Conservation (phyloP, 2,888 invertebrate genomes). For the Philopedon plagiatum region DNA sequence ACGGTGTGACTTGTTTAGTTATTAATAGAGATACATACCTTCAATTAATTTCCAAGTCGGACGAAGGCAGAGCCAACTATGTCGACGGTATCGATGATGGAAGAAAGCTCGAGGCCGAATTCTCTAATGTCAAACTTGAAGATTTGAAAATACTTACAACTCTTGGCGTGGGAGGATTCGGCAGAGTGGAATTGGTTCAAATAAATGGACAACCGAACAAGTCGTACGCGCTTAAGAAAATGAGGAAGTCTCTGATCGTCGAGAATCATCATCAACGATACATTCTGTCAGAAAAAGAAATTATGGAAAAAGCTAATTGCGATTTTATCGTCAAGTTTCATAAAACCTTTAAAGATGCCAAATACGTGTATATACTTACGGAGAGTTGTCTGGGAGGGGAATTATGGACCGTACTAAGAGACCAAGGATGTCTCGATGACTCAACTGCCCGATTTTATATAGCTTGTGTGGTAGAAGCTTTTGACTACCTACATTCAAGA, state of each 20-base stretch:
- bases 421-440: slow-evolving; percentile 94
- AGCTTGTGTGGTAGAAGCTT: slow-evolving; percentile 97
- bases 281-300: slow-evolving; percentile 99
- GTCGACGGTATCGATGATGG: slow-evolving; percentile 81
- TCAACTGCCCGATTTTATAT: slow-evolving; percentile 95
- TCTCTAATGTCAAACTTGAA: slow-evolving; percentile 85
- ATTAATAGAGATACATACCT: slow-evolving; percentile 97
- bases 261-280: slow-evolving; percentile 99
- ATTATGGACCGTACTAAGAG: slow-evolving; percentile 96
- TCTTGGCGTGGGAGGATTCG: slow-evolving; percentile 98
- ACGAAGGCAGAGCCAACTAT: slow-evolving; percentile 92
- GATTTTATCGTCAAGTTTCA: slow-evolving; percentile 97
- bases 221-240: slow-evolving; percentile 94
- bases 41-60: slow-evolving; percentile 93
- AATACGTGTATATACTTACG: slow-evolving; percentile 99
- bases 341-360: slow-evolving; percentile 97
- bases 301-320: slow-evolving; percentile 96
- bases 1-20: slow-evolving; percentile 95
- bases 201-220: slow-evolving; percentile 83
- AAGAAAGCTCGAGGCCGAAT: slow-evolving; percentile 89
- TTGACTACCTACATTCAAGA: slow-evolving; percentile 96
- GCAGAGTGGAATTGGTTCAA: slow-evolving; percentile 96
- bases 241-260: slow-evolving; percentile 99
- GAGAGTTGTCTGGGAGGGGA: slow-evolving; percentile 96
- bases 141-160: slow-evolving; percentile 95